Evolutionary conservation across 2,888 invertebrate species (phyloP), one percentile per base, ranked within the genome.

Genomic region (Anodontia alba): DNA sequence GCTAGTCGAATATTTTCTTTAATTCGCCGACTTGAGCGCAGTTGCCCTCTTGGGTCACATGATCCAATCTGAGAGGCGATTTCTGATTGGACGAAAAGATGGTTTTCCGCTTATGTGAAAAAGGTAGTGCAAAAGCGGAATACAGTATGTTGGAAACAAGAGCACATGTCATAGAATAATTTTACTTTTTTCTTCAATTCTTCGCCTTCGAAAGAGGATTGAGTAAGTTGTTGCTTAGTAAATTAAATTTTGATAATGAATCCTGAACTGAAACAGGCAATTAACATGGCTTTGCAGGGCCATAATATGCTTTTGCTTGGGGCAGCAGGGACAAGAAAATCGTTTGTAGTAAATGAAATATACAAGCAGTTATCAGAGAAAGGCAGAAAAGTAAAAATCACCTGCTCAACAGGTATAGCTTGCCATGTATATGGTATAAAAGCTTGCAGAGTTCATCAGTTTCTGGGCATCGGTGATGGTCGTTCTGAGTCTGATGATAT

Each of bases 331-430:
- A 76, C 73, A 42, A 73, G 79, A 0, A 83, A 79, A 67, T 79
- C 82, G 0, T 82, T 69, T 70, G 29, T 74, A 7, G 38, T 81
- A 26, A 54, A 71, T 29, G 57, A 67, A 38, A 71, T 77, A 62
- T 36, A 49, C 20, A 69, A 68, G 17, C 10, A 42, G 8, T 70
- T 77, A n/a, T 33, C 43, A 54, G 66, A 49, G 20, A 76, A 46
- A 15, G 81, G 73, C 26, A 78, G 71, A 78, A 23, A 26, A 51
- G 80, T 85, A 0, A n/a, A 80, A 51, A 76, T 85, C 0, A 79
- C 77, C 10, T 80, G 80, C 69, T 79, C 79, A 26, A 86, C 79
- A 20, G 82, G 85, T 0, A 80, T 83, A 43, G 82, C 85, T 0
- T 76, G 76, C 33, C 76, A 71, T 7, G 76, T 67, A 23, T 82